Conservation (phyloP, 2,888 invertebrate species). For the Criorhina ranunculi region DNA sequence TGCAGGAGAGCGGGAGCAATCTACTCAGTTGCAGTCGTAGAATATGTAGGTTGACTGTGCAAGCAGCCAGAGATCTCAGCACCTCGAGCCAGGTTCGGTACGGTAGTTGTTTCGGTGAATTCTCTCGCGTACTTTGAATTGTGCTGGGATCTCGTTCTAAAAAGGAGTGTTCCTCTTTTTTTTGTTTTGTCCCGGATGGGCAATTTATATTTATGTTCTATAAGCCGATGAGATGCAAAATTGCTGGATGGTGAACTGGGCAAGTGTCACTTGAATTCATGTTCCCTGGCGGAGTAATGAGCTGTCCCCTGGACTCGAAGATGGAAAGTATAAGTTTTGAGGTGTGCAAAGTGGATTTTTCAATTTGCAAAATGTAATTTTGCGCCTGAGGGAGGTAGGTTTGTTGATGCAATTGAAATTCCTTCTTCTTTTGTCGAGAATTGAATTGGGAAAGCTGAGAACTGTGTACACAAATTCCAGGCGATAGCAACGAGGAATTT, state of each 20-base stretch:
- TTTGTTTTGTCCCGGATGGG: slow-evolving; percentile 35
- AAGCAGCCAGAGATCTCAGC: slow-evolving; percentile 34
- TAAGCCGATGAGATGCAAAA: slow-evolving; percentile 70
- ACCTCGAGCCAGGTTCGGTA: slow-evolving; percentile 45
- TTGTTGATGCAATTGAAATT: slow-evolving; percentile 46
- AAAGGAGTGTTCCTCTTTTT: slow-evolving; percentile 9
- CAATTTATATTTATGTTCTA: slow-evolving; percentile 62
- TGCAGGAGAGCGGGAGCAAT: slow-evolving; percentile 59
- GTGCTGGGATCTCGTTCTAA: slow-evolving; percentile 11
- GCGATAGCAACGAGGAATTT: too few species aligned
- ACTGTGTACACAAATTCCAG: too few species aligned
- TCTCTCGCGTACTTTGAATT: slow-evolving; percentile 47
- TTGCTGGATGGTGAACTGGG: slow-evolving; percentile 23
- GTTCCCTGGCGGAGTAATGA: slow-evolving; percentile 58
- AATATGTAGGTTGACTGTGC: slow-evolving; percentile 17
- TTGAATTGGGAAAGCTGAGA: too few species aligned
- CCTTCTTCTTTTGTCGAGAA: too few species aligned
- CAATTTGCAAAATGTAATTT: slow-evolving; percentile 64
- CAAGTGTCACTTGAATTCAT: slow-evolving; percentile 64
- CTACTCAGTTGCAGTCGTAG: slow-evolving; percentile 38
- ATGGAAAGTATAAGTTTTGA: slow-evolving; percentile 40
- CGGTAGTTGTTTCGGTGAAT: slow-evolving; percentile 6
- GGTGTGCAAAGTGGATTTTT: slow-evolving; percentile 55
- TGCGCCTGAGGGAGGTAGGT: slow-evolving; percentile 29
- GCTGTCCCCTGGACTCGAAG: slow-evolving; percentile 61